These are phyloP conservation scores for Nomada hirtipes DNA, from an alignment of 2,888 invertebrate genomes.

Conservation along the genomic window DNA sequence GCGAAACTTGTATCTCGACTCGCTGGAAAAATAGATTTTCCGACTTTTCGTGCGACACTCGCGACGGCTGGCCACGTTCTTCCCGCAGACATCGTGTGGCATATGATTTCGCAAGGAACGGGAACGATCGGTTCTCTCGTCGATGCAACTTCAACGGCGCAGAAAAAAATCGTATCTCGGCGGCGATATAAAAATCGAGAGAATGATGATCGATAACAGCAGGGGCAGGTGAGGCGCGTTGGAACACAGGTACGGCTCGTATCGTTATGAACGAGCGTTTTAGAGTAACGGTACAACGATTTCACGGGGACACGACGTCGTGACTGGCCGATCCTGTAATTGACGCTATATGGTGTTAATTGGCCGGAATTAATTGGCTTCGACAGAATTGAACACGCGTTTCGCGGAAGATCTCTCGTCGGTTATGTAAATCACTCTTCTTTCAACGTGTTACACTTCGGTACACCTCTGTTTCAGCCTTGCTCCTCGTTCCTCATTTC, in stretches of 20 bases:
- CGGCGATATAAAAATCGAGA: neutral
- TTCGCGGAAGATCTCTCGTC: conserved; percentile 12
- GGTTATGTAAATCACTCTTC: conserved; percentile 29
- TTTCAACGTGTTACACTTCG: neutral
- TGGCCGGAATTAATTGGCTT: conserved; percentile 60
- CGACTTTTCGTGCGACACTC: neutral
- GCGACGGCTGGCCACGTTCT: conserved; percentile 7
- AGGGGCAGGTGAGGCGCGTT: neutral
- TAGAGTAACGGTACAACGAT: conserved; percentile 39
- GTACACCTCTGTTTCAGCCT: neutral
- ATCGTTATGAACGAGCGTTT: conserved; percentile 29
- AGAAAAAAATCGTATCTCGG: no score
- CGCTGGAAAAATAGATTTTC: neutral
- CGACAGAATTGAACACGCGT: conserved; percentile 21
- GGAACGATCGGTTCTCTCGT: no score
- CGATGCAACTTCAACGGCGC: no score
- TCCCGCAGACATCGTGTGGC: neutral
- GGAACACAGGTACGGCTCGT: neutral
- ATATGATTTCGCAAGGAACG: neutral
- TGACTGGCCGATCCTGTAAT: conserved; percentile 57
- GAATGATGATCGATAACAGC: neutral
- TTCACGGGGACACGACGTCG: conserved; percentile 31
- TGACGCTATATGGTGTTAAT: conserved; percentile 55
- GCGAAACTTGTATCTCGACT: neutral
- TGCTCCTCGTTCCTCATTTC: neutral